Percentiles rank a stretch among this genome's conserved stretches.
Conservation (phyloP, 2,797 vertebrate species). For the Margarornis squamiger region DNA sequence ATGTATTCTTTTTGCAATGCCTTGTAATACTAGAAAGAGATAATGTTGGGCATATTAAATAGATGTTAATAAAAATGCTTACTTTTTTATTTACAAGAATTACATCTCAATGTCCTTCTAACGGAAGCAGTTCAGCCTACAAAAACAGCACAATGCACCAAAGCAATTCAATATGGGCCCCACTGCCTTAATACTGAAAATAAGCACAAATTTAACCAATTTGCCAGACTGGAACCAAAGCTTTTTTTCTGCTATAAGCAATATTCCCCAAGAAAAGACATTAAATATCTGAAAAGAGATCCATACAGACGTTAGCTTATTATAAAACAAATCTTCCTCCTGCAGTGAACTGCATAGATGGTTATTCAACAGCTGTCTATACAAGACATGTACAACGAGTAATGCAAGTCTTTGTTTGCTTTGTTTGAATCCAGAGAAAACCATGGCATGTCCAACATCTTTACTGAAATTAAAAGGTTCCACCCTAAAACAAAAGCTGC, state of each 20-base stretch:
- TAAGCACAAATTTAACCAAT: neutral
- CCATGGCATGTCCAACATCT: neutral
- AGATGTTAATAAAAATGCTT: neutral
- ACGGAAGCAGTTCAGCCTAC: neutral
- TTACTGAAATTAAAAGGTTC: neutral
- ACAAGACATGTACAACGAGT: neutral
- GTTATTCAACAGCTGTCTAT: neutral
- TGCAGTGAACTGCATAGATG: neutral
- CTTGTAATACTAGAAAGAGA: constrained; percentile 86
- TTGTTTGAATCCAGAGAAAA: neutral
- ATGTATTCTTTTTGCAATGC: constrained; percentile 94
- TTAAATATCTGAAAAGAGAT: neutral
- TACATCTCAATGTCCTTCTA: neutral
- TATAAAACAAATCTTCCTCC: neutral
- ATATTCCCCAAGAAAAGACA: neutral
- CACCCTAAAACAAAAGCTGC: neutral
- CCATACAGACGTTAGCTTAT: neutral
- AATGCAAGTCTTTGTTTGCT: neutral
- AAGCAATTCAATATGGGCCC: neutral
- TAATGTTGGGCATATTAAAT: neutral
- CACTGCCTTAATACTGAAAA: neutral
- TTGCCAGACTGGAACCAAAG: neutral
- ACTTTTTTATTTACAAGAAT: neutral
- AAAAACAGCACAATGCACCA: neutral
- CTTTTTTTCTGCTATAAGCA: neutral